These are phyloP conservation scores for Oncopodura yosiiana DNA, from an alignment of 1,140 invertebrate genomes.

Conservation along the genomic window DNA sequence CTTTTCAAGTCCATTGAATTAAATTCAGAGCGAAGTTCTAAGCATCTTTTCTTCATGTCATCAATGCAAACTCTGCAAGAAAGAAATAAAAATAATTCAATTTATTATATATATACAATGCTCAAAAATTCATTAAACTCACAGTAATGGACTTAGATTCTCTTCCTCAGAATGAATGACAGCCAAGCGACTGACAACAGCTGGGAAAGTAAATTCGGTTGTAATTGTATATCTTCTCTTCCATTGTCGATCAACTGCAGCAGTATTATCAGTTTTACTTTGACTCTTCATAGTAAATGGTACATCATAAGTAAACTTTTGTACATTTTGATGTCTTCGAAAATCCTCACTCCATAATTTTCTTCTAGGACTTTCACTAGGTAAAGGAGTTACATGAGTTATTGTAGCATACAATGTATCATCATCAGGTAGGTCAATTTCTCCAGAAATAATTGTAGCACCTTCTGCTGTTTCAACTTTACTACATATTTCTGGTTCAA, in stretches of 20 bases:
- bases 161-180: slow-evolving; percentile 31
- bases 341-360: slow-evolving; percentile 35
- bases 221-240: slow-evolving; percentile 33
- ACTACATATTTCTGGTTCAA: slow-evolving; percentile 33
- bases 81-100: slow-evolving; percentile 33
- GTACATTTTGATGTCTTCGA: slow-evolving; percentile 32
- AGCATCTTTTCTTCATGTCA: slow-evolving; percentile 33
- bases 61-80: too few species aligned
- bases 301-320: slow-evolving; percentile 32
- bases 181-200: slow-evolving; percentile 25
- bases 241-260: slow-evolving; percentile 35
- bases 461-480: slow-evolving; percentile 32
- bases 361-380: slow-evolving; percentile 32
- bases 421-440: slow-evolving; percentile 30
- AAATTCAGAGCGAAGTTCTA: slow-evolving; percentile 29
- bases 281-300: slow-evolving; percentile 33
- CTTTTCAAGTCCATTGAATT: slow-evolving; percentile 32
- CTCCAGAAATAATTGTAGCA: slow-evolving; percentile 30
- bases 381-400: slow-evolving; percentile 28
- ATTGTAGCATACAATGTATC: slow-evolving; percentile 32
- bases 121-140: not conserved
- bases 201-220: slow-evolving; percentile 33
- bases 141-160: slow-evolving; percentile 13
- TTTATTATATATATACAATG: not conserved
- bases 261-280: slow-evolving; percentile 33